Evolutionary conservation across 2,888 invertebrate species (phyloP).

Genomic region (Cryptocheilus praepositus): DNA sequence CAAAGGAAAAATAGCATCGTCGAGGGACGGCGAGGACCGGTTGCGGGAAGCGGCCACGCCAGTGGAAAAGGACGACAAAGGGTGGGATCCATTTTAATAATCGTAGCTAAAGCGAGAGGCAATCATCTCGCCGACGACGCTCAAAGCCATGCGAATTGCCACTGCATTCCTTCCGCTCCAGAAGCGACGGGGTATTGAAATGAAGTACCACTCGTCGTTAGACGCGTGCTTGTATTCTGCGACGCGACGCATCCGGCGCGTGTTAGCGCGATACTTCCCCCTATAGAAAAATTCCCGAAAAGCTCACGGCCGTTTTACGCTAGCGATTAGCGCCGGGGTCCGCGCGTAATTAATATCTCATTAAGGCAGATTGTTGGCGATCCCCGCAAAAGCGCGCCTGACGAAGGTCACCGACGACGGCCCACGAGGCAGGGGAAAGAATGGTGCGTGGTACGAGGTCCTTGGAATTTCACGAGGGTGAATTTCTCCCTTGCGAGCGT

Average conservation of each 20-base stretch:
- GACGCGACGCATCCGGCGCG: too few species aligned
- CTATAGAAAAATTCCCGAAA: neutral
- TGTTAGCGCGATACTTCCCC: neutral
- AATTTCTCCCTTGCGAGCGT: constrained; percentile 16
- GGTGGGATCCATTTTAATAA: constrained; percentile 57
- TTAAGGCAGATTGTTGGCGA: too few species aligned
- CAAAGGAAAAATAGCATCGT: constrained; percentile 32
- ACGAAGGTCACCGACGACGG: constrained; percentile 2
- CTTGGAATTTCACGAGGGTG: constrained; percentile 18
- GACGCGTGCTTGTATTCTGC: constrained; percentile 6
- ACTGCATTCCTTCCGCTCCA: constrained; percentile 47
- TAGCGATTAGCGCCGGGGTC: too few species aligned
- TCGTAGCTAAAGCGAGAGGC: constrained; percentile 49
- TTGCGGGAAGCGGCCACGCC: too few species aligned
- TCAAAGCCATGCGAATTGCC: constrained; percentile 55
- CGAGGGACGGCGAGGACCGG: constrained; percentile 2
- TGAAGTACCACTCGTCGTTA: constrained; percentile 37
- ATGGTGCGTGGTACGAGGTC: neutral
- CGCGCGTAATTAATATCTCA: too few species aligned
- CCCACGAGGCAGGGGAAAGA: neutral
- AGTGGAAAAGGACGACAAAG: constrained; percentile 28
- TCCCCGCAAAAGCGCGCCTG: neutral
- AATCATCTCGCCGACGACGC: constrained; percentile 28
- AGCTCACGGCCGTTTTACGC: neutral
- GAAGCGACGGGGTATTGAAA: constrained; percentile 52